Evolutionary conservation across 2,888 invertebrate species (phyloP).

Genomic region (Parochlus steinenii): DNA sequence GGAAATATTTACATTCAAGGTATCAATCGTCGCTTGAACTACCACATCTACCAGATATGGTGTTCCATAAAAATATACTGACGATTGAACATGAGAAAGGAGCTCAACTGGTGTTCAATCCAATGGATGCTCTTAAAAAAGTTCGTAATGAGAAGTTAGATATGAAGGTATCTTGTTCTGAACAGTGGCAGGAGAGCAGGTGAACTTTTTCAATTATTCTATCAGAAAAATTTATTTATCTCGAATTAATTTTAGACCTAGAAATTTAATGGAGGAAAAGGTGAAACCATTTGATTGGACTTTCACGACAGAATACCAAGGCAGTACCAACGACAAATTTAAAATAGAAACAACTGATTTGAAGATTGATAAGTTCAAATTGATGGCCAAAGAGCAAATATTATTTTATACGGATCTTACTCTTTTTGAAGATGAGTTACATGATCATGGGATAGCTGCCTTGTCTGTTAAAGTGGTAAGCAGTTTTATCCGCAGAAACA

Average conservation of each 20-base stretch:
- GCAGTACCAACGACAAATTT: conserved; percentile 48
- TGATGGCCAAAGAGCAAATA: conserved; percentile 82
- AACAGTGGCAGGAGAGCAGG: conserved; percentile 84
- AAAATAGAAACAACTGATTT: conserved; percentile 46
- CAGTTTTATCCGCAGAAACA: conserved; percentile 15
- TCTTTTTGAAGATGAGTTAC: conserved; percentile 94
- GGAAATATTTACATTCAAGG: conserved; percentile 31
- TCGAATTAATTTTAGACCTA: conserved; percentile 40
- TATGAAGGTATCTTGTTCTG: conserved; percentile 75
- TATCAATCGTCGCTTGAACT: conserved; percentile 55
- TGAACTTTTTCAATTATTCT: conserved; percentile 22
- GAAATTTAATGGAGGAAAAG: conserved; percentile 47
- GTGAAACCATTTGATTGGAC: conserved; percentile 95
- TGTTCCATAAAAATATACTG: conserved; percentile 83
- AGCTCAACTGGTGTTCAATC: conserved; percentile 62
- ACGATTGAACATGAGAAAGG: conserved; percentile 51
- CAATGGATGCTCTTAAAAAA: conserved; percentile 73
- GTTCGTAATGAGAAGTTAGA: conserved; percentile 59
- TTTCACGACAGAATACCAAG: conserved; percentile 82
- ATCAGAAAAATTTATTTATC: conserved; percentile 5
- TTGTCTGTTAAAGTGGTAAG: conserved; percentile 86
- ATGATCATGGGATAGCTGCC: conserved; percentile 90
- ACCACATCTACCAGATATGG: conserved; percentile 97
- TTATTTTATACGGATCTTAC: conserved; percentile 86
- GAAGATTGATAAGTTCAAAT: conserved; percentile 67